A percentile compares a stretch with the other conserved stretches of the same genome.
Evolutionary conservation across 2,797 vertebrate species (phyloP).

Genomic region (Setipinna tenuifilis): DNA sequence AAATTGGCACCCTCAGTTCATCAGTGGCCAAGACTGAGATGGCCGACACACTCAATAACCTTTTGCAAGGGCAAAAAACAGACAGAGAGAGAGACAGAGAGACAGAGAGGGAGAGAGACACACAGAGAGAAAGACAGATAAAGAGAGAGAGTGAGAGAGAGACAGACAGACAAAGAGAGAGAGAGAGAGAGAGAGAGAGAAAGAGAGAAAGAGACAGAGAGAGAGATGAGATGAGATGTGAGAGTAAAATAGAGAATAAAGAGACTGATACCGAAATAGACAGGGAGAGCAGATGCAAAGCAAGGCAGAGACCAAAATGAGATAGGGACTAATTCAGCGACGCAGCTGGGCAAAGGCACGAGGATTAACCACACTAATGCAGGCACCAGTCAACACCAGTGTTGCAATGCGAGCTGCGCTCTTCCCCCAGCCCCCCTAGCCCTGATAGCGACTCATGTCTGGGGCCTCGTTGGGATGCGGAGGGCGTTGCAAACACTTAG

Average conservation of each 20-base stretch:
- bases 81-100: slow-evolving; percentile 20
- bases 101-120: slow-evolving; percentile 7
- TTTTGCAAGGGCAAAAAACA: slow-evolving; percentile 4
- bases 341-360: not conserved
- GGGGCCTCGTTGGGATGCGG: slow-evolving; percentile 6
- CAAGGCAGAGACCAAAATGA: not conserved
- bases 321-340: not conserved
- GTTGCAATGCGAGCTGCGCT: not conserved
- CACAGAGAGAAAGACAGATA: not conserved
- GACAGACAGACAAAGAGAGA: too few species aligned
- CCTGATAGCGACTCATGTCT: not conserved
- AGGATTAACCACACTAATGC: slow-evolving; percentile 6
- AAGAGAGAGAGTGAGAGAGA: slow-evolving; percentile 21
- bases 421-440: not conserved
- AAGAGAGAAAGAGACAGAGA: not conserved
- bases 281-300: slow-evolving; percentile 7
- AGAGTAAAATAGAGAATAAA: not conserved
- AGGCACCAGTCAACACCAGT: slow-evolving; percentile 7
- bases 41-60: not conserved
- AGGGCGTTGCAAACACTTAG: slow-evolving; percentile 29
- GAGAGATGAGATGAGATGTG: slow-evolving; percentile 12
- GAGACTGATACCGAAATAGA: slow-evolving; percentile 11
- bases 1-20: slow-evolving; percentile 1
- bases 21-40: slow-evolving; percentile 5
- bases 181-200: slow-evolving; percentile 15